Percentiles rank a stretch among this genome's conserved stretches.
These are phyloP conservation scores for Lerema accius DNA, from an alignment of 1,140 invertebrate genomes.

Conservation along the genomic window DNA sequence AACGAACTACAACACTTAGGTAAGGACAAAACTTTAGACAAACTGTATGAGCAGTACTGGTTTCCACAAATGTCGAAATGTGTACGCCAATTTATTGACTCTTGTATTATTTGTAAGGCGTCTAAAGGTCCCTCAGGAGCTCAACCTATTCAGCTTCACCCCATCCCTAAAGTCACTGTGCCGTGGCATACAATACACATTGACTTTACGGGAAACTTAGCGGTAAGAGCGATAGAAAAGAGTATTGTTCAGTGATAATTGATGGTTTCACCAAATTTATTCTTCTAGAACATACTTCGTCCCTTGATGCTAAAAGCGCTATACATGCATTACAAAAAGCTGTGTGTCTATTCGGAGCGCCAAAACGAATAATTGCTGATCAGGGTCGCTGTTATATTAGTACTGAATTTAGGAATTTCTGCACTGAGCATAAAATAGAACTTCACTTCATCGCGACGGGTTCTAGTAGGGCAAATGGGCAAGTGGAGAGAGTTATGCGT, in stretches of 20 bases:
- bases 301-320: not conserved
- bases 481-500: not conserved
- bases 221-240: not conserved
- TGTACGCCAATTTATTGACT: not conserved
- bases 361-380: not conserved
- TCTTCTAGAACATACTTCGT: not conserved
- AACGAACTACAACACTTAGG: slow-evolving; percentile 3
- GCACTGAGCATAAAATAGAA: not conserved
- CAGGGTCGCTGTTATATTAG: not conserved
- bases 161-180: not conserved
- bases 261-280: not conserved
- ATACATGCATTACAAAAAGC: not conserved
- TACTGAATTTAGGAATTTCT: not conserved
- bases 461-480: not conserved
- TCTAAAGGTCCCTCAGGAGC: not conserved
- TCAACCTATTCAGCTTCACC: not conserved
- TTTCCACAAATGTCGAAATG: not conserved
- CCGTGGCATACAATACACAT: not conserved
- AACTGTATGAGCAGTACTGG: not conserved
- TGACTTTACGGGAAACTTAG: not conserved
- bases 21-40: not conserved
- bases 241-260: too few relatives aligned
- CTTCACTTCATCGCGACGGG: not conserved
- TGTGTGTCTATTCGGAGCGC: not conserved
- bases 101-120: not conserved